These are phyloP conservation scores for Euphydryas editha DNA, from an alignment of 2,888 invertebrate genomes.

Conservation along the genomic window DNA sequence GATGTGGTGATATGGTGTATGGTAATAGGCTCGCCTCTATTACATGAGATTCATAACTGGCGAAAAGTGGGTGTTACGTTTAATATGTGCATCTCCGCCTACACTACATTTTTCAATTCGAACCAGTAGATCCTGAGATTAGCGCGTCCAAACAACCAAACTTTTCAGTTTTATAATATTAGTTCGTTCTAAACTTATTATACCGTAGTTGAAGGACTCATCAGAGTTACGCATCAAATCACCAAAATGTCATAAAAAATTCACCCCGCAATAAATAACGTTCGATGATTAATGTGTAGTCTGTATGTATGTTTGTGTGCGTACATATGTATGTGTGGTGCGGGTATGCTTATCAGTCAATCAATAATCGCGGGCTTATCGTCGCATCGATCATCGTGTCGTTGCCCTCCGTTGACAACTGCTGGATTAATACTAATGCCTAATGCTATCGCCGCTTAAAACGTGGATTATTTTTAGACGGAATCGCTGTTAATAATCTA, in stretches of 20 bases:
- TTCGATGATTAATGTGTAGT: conserved; percentile 6
- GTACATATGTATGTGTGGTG: neutral
- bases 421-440: conserved; percentile 36
- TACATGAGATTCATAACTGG: too few species aligned
- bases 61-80: too few species aligned
- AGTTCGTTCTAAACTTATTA: too few species aligned
- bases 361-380: conserved; percentile 48
- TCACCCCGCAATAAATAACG: neutral
- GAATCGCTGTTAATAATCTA: conserved; percentile 3
- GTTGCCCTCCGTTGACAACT: conserved; percentile 40
- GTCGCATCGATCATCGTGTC: conserved; percentile 43
- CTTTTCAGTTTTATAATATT: too few species aligned
- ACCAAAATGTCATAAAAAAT: neutral
- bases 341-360: conserved; percentile 42
- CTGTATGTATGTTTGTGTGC: neutral
- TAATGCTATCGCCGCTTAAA: conserved; percentile 28
- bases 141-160: too few species aligned
- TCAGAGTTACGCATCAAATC: too few species aligned
- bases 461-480: conserved; percentile 20
- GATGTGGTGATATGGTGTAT: too few species aligned
- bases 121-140: too few species aligned
- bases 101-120: too few species aligned
- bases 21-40: too few species aligned
- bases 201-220: too few species aligned
- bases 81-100: too few species aligned